Percentiles rank a stretch among this genome's conserved stretches.
Conservation (phyloP, 2,888 invertebrate species). For the Osmoderma eremita region DNA sequence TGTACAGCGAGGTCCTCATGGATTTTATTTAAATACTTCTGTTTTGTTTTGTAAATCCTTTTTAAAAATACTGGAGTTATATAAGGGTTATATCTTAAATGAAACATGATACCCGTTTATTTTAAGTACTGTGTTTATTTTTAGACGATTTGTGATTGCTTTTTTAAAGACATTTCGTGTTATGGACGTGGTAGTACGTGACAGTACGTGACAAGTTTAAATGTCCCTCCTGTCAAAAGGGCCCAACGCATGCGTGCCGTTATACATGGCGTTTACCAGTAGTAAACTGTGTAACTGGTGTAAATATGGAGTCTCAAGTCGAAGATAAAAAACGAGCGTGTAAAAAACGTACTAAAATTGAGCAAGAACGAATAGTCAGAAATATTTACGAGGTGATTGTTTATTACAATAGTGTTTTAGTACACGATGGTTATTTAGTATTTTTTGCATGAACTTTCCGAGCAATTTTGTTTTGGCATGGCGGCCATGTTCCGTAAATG, state of each 20-base stretch:
- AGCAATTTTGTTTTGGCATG: conserved; percentile 61
- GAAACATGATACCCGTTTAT: background rate
- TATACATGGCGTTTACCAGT: conserved; percentile 39
- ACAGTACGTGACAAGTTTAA: conserved; percentile 38
- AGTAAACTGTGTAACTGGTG: conserved; percentile 52
- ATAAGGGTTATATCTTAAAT: too few relatives aligned
- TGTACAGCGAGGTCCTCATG: too few relatives aligned
- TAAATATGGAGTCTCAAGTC: conserved; percentile 63
- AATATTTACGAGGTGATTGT: conserved; percentile 62
- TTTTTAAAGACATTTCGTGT: conserved; percentile 6
- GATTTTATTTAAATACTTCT: too few relatives aligned
- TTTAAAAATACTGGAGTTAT: too few relatives aligned
- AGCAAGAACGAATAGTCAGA: conserved; percentile 60
- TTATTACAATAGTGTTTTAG: conserved; percentile 59
- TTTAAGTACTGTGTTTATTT: conserved; percentile 6
- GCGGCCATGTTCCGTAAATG: conserved; percentile 61
- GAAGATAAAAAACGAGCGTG: conserved; percentile 62
- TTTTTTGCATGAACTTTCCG: conserved; percentile 59
- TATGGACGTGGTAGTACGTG: conserved; percentile 15
- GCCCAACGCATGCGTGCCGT: conserved; percentile 34
- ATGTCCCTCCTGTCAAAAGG: conserved; percentile 36
- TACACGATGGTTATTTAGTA: conserved; percentile 57
- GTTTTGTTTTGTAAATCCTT: too few relatives aligned
- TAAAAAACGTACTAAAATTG: conserved; percentile 60
- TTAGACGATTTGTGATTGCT: background rate